Base-by-base conservation (phyloP, 2,113 vertebrate species). In the Clupea harengus region DNA sequence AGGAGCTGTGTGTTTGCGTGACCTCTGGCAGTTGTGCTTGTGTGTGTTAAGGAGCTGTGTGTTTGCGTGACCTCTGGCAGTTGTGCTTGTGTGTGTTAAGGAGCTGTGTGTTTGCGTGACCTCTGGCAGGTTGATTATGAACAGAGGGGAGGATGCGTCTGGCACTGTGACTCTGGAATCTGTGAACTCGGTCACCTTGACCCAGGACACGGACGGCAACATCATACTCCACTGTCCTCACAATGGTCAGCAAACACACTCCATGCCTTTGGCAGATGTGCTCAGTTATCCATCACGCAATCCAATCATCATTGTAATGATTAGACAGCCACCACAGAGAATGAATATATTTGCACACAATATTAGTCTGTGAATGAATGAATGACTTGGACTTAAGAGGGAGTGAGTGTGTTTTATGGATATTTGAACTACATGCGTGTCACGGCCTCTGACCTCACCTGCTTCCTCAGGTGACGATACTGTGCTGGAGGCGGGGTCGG, bases 171-270 rank as follows among this genome's bases (percentile, higher is more conserved):
- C 95, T 89, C 92, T 98, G 91, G 96, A 97, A 93, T 95, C 95
- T 11, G 96, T 97, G 89, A 97, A 96, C 91, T 96, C 98, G 18
- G 96, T 99, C 88, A 98, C 97, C 11, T 94, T 98, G 88, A 97
- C 96, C 85, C 97, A 96, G 90, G 97, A 98, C 90, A 96, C 96
- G 6, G 97, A 99, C 89, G 98, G 97, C 75, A 98, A 96, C 90
- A 95, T 99, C 91, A 96, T 98, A 86, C 96, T 99, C 92, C 98
- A 98, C 89, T 99, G 97, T 91, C 96, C 97, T 90, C 95, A 94
- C 75, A 95, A 94, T 91, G 96, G 97, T 98, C 95, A 67, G 28
- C 28, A 78, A 13, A 39, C 72, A 78, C 5, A 78, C 0, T 25
- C 72, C 18, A 6, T 22, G 54, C 18, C 54, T 60, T 60, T 20